These are phyloP conservation scores for Acronicta aceris DNA, from an alignment of 2,888 invertebrate genomes.

Conservation along the genomic window DNA sequence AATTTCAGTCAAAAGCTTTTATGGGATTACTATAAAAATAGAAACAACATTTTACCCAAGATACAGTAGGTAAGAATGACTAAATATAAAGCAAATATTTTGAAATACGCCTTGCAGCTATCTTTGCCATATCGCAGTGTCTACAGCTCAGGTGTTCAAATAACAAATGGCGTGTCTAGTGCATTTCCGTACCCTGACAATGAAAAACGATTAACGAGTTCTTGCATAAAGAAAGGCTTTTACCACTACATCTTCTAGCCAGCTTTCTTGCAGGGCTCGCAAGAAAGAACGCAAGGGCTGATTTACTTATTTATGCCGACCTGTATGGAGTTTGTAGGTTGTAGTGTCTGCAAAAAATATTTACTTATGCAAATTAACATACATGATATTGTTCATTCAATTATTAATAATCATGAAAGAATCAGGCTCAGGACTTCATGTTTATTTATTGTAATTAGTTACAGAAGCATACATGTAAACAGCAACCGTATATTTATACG, in stretches of 20 bases:
- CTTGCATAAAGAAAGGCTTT: slow-evolving; percentile 1
- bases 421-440: neutral
- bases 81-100: neutral
- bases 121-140: slow-evolving; percentile 4
- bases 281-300: neutral
- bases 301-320: neutral
- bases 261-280: neutral
- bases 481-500: too few species aligned
- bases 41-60: too few species aligned
- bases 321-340: neutral
- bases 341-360: neutral
- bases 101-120: neutral
- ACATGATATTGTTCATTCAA: neutral
- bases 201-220: slow-evolving; percentile 14
- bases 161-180: slow-evolving; percentile 16
- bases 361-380: neutral
- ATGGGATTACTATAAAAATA: too few species aligned
- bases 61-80: neutral
- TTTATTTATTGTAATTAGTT: too few species aligned
- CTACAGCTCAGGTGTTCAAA: slow-evolving; percentile 28
- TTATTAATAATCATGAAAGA: neutral
- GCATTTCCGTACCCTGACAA: slow-evolving; percentile 21
- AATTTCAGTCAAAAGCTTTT: too few species aligned
- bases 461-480: too few species aligned
- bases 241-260: neutral